A percentile compares a stretch with the other conserved stretches of the same genome.
phyloP scores from a whole-genome alignment of 2,888 invertebrate genomes.

The Drosophila prostipennis region DNA sequence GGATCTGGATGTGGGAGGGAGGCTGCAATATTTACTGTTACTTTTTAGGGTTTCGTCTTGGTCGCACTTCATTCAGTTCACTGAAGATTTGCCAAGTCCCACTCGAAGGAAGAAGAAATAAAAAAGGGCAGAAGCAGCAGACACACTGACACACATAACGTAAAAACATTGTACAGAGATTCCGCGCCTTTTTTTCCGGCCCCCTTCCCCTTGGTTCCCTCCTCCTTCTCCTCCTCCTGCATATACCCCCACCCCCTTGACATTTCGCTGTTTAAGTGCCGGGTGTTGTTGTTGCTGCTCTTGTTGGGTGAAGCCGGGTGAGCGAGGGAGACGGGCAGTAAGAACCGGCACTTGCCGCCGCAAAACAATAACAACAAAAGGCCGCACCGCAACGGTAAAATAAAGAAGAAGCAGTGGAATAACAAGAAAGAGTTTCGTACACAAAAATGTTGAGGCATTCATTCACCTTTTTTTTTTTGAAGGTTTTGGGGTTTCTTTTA shows the following conservation, averaged over 20 bases:
- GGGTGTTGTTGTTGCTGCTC: conserved; percentile 12
- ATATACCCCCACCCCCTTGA: conserved; percentile 14
- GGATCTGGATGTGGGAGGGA: conserved; percentile 24
- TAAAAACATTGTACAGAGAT: conserved; percentile 49
- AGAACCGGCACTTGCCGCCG: conserved; percentile 63
- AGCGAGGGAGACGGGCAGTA: conserved; percentile 35
- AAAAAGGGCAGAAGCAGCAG: conserved; percentile 39
- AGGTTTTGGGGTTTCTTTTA: conserved; percentile 4
- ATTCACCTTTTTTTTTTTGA: conserved; percentile 40
- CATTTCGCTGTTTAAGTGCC: conserved; percentile 42
- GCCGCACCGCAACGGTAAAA: conserved; percentile 35
- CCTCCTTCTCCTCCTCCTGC: neutral
- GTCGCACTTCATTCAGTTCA: conserved; percentile 45
- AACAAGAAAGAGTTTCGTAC: conserved; percentile 44
- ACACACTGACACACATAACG: conserved; percentile 66
- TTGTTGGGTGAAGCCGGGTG: conserved; percentile 18
- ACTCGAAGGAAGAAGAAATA: conserved; percentile 21
- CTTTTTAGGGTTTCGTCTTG: conserved; percentile 51
- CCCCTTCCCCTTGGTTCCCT: conserved; percentile 4
- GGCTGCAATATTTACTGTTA: conserved; percentile 45
- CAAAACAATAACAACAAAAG: conserved; percentile 74
- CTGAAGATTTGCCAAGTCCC: conserved; percentile 37
- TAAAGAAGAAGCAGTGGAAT: conserved; percentile 43
- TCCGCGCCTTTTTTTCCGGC: conserved; percentile 42
- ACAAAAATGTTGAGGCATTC: conserved; percentile 47